Base-by-base conservation (phyloP, 2,113 vertebrate genomes). In the Notiomystis cincta region DNA sequence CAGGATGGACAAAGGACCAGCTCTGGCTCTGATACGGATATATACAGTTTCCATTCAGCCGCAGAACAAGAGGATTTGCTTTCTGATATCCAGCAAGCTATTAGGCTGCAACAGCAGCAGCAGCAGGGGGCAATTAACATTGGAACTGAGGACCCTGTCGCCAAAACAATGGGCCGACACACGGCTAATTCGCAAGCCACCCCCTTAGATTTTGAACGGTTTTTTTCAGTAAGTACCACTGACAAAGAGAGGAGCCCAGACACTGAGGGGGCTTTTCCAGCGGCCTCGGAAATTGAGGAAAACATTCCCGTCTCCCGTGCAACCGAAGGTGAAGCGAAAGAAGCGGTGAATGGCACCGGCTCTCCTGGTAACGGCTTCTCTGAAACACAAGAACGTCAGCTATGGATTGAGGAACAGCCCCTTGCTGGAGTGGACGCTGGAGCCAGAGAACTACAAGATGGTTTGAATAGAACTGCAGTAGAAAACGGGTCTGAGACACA, bases 41-140 rank as follows among this genome's bases (percentile, higher is more conserved):
- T 99, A 93, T 99, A 99, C 96, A 99, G 99, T 98, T 99, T 99
- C 95, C 99, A 99, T 96, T 99, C 99, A 27, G 99, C 99, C 0
- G 97, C 99, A 4, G 99, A 99, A 96, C 99, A 99, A 37, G 99
- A 99, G 93, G 99, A 99, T 96, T 94, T 99, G 97, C 99, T 99
- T 11, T 99, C 99, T 10, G 99, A 99, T 96, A 99, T 99, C 96
- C 99, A 99, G 98, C 98, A 99, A 60, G 98, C 99, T 73, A 99
- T 99, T 79, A 98, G 97, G 89, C 98, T 99, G 78, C 99, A 99
- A 97, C 98, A 98, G 94, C 98, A 99, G 56, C 99, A 99, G 62
- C 99, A 99, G 98, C 98, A 98, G 91, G 97, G 90, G 75, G 91
- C 94, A 82, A 96, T 94, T 89, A 96, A 95, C 87, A 81, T 47